These are phyloP conservation scores for Acanthaster planci DNA, from an alignment of 35 echinoderm and acorn worm genomes.

Conservation along the genomic window DNA sequence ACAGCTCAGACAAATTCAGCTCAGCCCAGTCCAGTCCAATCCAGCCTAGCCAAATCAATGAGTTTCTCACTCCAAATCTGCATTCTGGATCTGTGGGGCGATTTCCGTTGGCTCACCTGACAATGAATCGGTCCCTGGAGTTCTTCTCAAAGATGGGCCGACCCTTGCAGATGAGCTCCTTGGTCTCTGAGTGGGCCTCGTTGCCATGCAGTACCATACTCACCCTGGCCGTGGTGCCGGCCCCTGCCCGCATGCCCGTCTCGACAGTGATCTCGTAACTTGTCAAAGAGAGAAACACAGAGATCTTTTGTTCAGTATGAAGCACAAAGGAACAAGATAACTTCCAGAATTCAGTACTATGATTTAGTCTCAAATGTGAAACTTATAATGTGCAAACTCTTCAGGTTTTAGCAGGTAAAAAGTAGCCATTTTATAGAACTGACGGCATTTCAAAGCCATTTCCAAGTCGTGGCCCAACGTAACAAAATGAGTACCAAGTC, in stretches of 20 bases:
- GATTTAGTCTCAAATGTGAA: no score
- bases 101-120: constrained; percentile 60
- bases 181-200: constrained; percentile 89
- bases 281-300: not conserved
- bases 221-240: constrained; percentile 80
- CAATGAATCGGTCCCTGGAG: constrained; percentile 92
- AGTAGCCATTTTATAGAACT: no score
- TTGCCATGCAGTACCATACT: constrained; percentile 88
- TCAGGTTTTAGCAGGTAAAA: not conserved
- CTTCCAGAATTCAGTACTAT: no score
- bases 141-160: constrained; percentile 90
- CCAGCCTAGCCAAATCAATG: no score
- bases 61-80: no score
- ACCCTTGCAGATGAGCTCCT: constrained; percentile 75
- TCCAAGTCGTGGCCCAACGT: no score
- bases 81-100: no score
- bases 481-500: no score
- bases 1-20: no score
- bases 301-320: not conserved
- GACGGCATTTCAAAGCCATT: no score
- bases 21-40: no score
- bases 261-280: constrained; percentile 98
- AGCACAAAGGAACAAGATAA: no score
- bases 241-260: constrained; percentile 86
- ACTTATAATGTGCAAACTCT: not conserved